Base-by-base conservation (phyloP, 2,797 vertebrate genomes). In the Chelon auratus region DNA sequence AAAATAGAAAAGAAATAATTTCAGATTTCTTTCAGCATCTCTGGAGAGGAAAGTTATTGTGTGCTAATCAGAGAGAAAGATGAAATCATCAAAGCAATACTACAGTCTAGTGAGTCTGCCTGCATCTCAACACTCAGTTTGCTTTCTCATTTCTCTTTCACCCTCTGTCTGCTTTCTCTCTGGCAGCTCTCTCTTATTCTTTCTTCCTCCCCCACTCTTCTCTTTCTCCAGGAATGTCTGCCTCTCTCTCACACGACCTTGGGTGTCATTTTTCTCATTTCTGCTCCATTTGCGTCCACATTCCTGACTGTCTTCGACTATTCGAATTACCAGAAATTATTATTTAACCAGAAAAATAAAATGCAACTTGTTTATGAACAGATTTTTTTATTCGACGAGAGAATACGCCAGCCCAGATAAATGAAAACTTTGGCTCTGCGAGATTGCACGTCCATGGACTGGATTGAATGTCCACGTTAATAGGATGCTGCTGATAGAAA, bases 1-100 rank as follows among this genome's bases (percentile, higher is more conserved):
- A 58, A 30, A 61, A 55, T 50, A 80, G 47, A 77, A 62, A 63
- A 75, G 0, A 75, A 76, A 80, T 75, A 15, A 81, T 73, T 85
- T 72, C 30, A 66, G 26, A 63, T 80, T 72, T 86, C 42, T 83
- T 69, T 81, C 47, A 54, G 74, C 42, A 54, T 87, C 71, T 86
- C 71, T 81, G 43, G 65, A 77, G 78, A 72, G 61, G 69, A 74
- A 81, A 53, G 74, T 72, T 76, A 74, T 81, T 81, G 80, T 82
- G 74, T 75, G 76, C 68, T 90, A 82, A 85, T 90, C 80, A 84
- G 69, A 80, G 67, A 80, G 69, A 87, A 67, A 86, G 62, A 89
- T 84, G 79, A 79, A 84, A 84, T 86, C 66, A 83, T 85, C 87
- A 78, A 77, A 83, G 74, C 75, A 74, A 66, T 75, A 64, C 64